Evolutionary conservation across 2,888 invertebrate species (phyloP).

Genomic region (Sphinx pinastri): DNA sequence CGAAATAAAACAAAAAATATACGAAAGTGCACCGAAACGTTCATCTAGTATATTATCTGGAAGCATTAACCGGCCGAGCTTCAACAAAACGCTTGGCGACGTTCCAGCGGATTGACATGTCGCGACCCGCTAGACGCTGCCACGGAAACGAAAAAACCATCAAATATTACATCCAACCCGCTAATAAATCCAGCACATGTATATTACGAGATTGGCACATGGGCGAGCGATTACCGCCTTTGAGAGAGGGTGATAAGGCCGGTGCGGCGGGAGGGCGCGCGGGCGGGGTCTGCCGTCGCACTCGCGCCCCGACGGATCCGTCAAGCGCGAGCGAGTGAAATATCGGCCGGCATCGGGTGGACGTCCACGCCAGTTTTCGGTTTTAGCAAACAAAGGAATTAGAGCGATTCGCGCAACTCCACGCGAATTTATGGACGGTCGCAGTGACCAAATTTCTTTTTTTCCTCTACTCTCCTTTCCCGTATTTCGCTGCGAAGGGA

Average conservation of each 20-base stretch:
- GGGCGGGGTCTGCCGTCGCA: conserved; percentile 70
- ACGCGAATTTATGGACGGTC: conserved; percentile 73
- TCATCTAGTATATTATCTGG: conserved; percentile 46
- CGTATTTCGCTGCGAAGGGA: conserved; percentile 55
- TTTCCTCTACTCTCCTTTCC: conserved; percentile 52
- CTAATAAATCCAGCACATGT: conserved; percentile 57
- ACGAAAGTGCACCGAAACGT: conserved; percentile 12
- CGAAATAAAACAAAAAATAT: not conserved
- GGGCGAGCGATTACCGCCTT: conserved; percentile 58
- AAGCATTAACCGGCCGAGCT: conserved; percentile 52
- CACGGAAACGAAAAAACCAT: conserved; percentile 43
- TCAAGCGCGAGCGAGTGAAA: conserved; percentile 75
- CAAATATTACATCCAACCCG: conserved; percentile 29
- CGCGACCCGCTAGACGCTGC: conserved; percentile 63
- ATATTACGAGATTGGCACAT: conserved; percentile 53
- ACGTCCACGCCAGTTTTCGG: conserved; percentile 74
- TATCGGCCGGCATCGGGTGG: conserved; percentile 64
- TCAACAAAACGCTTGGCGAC: conserved; percentile 71
- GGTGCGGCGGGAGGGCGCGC: conserved; percentile 65
- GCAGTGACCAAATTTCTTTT: conserved; percentile 71
- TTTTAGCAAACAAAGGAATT: conserved; percentile 81
- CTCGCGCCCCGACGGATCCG: conserved; percentile 63
- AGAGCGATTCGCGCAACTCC: conserved; percentile 68
- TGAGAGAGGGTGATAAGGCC: conserved; percentile 50
- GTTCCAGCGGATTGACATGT: conserved; percentile 60